phyloP scores from a whole-genome alignment of 2,113 vertebrate genomes.

The Lethenteron camtschaticum region DNA sequence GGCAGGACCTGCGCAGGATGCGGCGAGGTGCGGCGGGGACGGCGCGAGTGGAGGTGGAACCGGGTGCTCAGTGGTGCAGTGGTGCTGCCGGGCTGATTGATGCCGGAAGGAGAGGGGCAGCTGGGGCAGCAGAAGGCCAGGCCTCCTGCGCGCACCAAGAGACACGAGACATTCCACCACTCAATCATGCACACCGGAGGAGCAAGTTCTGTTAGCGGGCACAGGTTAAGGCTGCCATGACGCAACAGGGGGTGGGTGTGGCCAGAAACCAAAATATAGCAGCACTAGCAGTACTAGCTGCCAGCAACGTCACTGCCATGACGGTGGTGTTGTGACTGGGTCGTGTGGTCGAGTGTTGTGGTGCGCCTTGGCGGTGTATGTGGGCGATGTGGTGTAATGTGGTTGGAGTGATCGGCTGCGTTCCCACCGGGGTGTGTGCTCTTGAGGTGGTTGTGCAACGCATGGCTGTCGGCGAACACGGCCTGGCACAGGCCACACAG shows the following conservation, averaged over 20 bases:
- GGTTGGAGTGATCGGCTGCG: too few species aligned
- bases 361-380: too few species aligned
- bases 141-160: conserved; percentile 12
- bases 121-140: conserved; percentile 21
- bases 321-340: too few species aligned
- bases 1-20: too few species aligned
- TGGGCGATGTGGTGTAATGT: too few species aligned
- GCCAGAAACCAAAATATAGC: background rate
- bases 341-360: too few species aligned
- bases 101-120: conserved; percentile 23
- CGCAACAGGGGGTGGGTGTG: background rate
- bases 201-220: background rate
- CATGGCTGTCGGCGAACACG: too few species aligned
- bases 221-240: background rate
- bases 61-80: conserved; percentile 23
- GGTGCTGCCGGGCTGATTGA: conserved; percentile 35
- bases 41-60: too few species aligned
- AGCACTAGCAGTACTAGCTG: background rate
- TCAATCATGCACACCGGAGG: background rate
- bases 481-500: too few species aligned
- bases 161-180: background rate
- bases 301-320: background rate
- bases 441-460: too few species aligned
- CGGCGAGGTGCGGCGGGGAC: too few species aligned
- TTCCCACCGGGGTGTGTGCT: too few species aligned